These are phyloP conservation scores for Drosophila nikananu DNA, from an alignment of 1,140 invertebrate species.

Conservation along the genomic window DNA sequence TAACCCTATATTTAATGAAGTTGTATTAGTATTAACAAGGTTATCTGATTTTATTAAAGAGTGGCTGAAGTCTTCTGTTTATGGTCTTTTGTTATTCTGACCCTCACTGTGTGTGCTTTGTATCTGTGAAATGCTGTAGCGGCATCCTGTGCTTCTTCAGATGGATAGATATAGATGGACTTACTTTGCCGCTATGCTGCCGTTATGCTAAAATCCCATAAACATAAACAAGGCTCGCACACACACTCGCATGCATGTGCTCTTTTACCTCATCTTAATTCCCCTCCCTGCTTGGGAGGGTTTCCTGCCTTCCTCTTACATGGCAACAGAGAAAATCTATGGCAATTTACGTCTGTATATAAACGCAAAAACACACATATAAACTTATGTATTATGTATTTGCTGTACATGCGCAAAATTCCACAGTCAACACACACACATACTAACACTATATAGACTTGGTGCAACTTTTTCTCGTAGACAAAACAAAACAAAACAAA, in stretches of 20 bases:
- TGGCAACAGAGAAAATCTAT: conserved; percentile 79
- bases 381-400: conserved; percentile 72
- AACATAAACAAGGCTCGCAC: conserved; percentile 69
- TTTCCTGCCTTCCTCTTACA: conserved; percentile 46
- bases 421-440: conserved; percentile 64
- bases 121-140: conserved; percentile 28
- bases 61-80: no score
- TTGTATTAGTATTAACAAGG: not conserved
- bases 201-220: conserved; percentile 69
- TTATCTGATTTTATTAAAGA: not conserved
- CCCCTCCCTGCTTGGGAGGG: not conserved
- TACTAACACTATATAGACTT: conserved; percentile 26
- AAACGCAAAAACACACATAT: conserved; percentile 14
- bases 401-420: conserved; percentile 81
- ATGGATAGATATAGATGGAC: conserved; percentile 31
- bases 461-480: conserved; percentile 50
- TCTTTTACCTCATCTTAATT: conserved; percentile 11
- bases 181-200: conserved; percentile 36
- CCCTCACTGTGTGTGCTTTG: conserved; percentile 12
- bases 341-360: conserved; percentile 62
- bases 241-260: conserved; percentile 3
- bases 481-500: conserved; percentile 56
- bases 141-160: conserved; percentile 8
- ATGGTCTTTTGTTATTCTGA: not conserved
- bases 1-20: not conserved